phyloP scores from a whole-genome alignment of 2,113 vertebrate genomes.

The Myocastor coypus region DNA sequence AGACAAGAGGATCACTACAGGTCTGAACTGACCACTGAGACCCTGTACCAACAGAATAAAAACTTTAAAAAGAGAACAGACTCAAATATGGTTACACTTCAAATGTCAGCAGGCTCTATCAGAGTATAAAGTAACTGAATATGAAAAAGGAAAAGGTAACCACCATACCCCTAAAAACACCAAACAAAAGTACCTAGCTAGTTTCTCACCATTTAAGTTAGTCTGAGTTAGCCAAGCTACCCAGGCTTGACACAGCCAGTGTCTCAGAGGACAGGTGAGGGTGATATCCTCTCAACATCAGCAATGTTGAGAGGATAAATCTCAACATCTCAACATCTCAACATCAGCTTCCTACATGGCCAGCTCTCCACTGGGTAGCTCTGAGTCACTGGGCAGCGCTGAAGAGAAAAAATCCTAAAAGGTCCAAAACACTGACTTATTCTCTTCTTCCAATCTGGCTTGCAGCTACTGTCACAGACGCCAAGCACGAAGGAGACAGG shows the following conservation, averaged over 20 bases:
- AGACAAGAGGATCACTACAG: no score
- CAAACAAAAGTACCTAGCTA: not conserved
- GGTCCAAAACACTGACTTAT: not conserved
- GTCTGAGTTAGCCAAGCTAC: not conserved
- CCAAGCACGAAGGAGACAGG: not conserved
- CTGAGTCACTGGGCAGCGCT: not conserved
- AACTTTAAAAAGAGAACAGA: not conserved
- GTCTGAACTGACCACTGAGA: no score
- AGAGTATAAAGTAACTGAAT: constrained; percentile 4
- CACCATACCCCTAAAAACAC: not conserved
- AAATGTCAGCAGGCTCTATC: not conserved
- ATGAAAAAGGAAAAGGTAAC: not conserved
- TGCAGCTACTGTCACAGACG: not conserved
- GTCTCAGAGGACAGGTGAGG: not conserved
- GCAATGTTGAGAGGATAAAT: no score
- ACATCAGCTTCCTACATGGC: not conserved
- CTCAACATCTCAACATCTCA: no score
- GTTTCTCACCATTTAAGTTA: not conserved
- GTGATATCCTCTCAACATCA: not conserved
- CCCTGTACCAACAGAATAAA: no score
- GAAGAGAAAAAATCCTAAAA: not conserved
- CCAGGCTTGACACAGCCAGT: not conserved
- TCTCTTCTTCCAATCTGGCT: not conserved
- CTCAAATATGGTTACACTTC: not conserved
- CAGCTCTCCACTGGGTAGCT: not conserved